Conservation (phyloP, 2,888 invertebrate species). For the Entomobrya proxima region DNA sequence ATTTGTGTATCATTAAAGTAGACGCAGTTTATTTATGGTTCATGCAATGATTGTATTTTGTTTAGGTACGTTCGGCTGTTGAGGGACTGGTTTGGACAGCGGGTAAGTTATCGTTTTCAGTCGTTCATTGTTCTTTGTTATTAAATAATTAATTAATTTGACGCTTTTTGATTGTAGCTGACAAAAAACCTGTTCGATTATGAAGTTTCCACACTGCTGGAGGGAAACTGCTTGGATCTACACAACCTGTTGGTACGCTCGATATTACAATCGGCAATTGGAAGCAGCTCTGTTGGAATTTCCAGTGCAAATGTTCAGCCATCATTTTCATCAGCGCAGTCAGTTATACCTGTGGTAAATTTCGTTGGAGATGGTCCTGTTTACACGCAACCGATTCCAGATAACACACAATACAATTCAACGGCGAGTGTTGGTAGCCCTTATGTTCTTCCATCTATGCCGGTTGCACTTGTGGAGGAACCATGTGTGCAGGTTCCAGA, state of each 20-base stretch:
- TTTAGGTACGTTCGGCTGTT: constrained; percentile 58
- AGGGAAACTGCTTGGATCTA: constrained; percentile 40
- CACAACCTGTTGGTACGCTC: constrained; percentile 55
- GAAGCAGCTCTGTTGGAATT: not conserved
- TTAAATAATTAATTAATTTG: not conserved
- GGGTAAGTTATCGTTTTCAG: constrained; percentile 21
- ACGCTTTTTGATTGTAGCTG: constrained; percentile 26
- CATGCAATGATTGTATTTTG: too few relatives aligned
- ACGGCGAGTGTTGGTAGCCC: not conserved
- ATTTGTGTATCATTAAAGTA: not conserved
- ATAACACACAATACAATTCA: not conserved
- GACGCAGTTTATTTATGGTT: not conserved
- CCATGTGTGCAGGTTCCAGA: constrained; percentile 3
- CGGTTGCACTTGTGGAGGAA: constrained; percentile 36
- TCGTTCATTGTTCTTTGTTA: not conserved
- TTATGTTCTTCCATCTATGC: constrained; percentile 28
- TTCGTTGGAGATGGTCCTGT: not conserved
- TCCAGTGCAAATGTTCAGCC: not conserved
- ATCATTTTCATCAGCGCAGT: not conserved
- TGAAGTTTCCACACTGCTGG: constrained; percentile 42
- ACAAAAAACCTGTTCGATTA: constrained; percentile 57
- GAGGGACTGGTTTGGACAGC: constrained; percentile 66
- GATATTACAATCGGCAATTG: constrained; percentile 24
- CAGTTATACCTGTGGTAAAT: not conserved
- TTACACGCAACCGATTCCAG: not conserved